A percentile compares a stretch with the other conserved stretches of the same genome.
These are phyloP conservation scores for Zoroaster sp. DNA, from an alignment of 53 echinoderm and acorn worm genomes.

Conservation along the genomic window DNA sequence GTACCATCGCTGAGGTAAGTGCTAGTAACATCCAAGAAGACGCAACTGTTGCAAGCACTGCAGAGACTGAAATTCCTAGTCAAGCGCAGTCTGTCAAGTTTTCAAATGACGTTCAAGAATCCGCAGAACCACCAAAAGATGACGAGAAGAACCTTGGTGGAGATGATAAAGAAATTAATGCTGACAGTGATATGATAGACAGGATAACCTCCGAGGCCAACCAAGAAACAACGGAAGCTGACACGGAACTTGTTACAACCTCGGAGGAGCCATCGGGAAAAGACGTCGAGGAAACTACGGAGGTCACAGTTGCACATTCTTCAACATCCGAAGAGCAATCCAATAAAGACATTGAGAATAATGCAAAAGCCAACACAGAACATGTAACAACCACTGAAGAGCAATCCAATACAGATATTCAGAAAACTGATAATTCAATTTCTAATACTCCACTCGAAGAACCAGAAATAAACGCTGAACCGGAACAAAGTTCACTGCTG, in stretches of 20 bases:
- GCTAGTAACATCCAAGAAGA: neutral
- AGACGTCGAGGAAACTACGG: neutral
- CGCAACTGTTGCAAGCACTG: neutral
- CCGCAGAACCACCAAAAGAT: neutral
- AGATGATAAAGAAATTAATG: neutral
- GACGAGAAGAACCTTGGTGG: neutral
- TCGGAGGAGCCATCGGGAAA: neutral
- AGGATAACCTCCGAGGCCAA: neutral
- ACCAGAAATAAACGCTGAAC: neutral
- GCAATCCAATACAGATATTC: neutral
- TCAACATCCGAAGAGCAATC: too few species aligned
- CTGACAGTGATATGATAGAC: neutral
- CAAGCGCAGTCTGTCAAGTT: neutral
- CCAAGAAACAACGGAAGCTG: neutral
- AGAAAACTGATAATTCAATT: neutral
- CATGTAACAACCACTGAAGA: neutral
- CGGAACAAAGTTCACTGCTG: neutral
- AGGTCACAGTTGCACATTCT: neutral
- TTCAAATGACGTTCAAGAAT: neutral
- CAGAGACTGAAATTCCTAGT: neutral
- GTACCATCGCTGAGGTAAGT: neutral
- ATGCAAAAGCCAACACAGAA: neutral
- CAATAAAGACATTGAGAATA: neutral
- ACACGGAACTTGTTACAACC: neutral
- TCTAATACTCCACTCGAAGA: neutral